A percentile compares a stretch with the other conserved stretches of the same genome.
Evolutionary conservation across 2,888 invertebrate genomes (phyloP).

Genomic region (Morpho deidamia): DNA sequence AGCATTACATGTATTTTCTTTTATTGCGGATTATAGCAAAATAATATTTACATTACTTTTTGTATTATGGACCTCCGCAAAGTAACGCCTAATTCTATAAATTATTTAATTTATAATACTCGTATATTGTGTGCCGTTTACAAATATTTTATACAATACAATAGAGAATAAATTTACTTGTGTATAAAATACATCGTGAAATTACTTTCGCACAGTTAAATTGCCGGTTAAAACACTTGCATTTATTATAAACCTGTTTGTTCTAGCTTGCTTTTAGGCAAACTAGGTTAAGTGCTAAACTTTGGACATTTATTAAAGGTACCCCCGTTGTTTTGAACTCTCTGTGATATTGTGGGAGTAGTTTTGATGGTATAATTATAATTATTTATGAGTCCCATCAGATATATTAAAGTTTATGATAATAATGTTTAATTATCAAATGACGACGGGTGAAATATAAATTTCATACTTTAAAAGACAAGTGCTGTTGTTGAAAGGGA

Average conservation of each 20-base stretch:
- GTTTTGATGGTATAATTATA: not conserved
- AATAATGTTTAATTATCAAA: not conserved
- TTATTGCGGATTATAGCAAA: no score
- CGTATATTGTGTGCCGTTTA: no score
- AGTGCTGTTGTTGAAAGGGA: no score
- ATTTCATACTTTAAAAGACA: no score
- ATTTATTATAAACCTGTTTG: constrained; percentile 23
- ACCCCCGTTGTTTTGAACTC: constrained; percentile 5
- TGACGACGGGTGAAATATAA: no score
- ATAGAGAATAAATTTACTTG: no score
- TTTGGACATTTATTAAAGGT: constrained; percentile 9
- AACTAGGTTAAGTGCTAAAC: constrained; percentile 17
- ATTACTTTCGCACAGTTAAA: constrained; percentile 10
- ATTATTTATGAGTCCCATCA: not conserved
- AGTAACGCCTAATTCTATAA: no score
- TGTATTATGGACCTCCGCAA: no score
- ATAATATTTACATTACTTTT: no score
- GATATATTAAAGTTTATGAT: not conserved
- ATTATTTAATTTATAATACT: no score
- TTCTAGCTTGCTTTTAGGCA: constrained; percentile 12
- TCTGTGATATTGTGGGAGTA: not conserved
- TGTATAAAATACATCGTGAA: not conserved
- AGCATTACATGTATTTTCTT: no score
- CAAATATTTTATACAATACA: no score
- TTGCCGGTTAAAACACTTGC: constrained; percentile 19